These are phyloP conservation scores for Pseudorectes ferrugineus DNA, from an alignment of 2,113 vertebrate species.

Conservation along the genomic window DNA sequence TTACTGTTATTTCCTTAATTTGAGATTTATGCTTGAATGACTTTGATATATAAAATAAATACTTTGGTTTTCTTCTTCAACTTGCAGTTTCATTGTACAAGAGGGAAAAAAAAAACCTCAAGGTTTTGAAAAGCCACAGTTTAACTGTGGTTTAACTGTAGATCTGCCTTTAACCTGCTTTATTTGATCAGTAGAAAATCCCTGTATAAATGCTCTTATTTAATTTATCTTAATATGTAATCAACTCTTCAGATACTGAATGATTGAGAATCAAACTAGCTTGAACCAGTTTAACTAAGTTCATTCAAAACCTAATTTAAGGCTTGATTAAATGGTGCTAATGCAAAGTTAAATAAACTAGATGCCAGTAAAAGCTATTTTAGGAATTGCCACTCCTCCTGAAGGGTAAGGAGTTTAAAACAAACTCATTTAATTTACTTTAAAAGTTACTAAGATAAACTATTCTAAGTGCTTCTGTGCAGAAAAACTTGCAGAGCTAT, in stretches of 20 bases:
- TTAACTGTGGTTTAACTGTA: background rate
- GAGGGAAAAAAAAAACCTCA: background rate
- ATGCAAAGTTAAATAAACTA: conserved; percentile 16
- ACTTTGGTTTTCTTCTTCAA: background rate
- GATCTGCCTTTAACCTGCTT: background rate
- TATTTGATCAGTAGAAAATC: background rate
- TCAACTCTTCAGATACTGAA: background rate
- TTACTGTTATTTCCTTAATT: background rate
- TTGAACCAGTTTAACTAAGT: background rate
- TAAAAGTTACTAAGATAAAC: conserved; percentile 29
- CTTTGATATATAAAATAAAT: background rate
- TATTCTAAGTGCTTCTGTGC: conserved; percentile 13
- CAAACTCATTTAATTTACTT: conserved; percentile 29
- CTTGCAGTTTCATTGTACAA: background rate
- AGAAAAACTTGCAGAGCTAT: background rate
- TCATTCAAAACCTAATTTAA: conserved; percentile 33
- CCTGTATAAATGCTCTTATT: background rate
- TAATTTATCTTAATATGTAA: background rate
- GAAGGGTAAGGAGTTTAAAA: background rate
- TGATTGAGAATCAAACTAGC: background rate
- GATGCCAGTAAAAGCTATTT: conserved; percentile 14
- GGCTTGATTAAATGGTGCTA: conserved; percentile 34
- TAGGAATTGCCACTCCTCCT: background rate
- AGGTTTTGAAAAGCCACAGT: background rate
- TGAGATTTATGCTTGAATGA: background rate